A percentile compares a stretch with the other conserved stretches of the same genome.
phyloP scores from a whole-genome alignment of 2,888 invertebrate species.

The Agrilus cyanescens region DNA sequence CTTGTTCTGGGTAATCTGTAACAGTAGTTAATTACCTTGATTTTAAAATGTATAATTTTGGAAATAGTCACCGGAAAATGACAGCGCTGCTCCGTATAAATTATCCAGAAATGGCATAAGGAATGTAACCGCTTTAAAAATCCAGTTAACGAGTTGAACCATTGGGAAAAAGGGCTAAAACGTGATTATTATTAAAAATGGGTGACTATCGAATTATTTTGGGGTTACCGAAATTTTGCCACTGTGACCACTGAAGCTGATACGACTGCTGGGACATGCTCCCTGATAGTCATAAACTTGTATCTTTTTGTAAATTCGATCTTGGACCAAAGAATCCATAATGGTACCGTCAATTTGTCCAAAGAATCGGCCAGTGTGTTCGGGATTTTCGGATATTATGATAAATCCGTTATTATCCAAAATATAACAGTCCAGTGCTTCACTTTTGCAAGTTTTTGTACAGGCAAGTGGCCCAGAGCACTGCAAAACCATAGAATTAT shows the following conservation, averaged over 20 bases:
- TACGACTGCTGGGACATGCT: conserved; percentile 60
- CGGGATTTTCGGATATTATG: conserved; percentile 73
- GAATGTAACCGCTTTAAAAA: not conserved
- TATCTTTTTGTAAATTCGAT: conserved; percentile 79
- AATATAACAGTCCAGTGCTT: conserved; percentile 83
- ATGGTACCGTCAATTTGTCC: conserved; percentile 91
- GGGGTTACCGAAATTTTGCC: conserved; percentile 32
- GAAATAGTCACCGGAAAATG: not conserved
- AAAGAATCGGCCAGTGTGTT: conserved; percentile 85
- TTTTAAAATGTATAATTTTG: not conserved
- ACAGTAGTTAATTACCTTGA: not conserved
- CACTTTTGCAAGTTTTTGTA: conserved; percentile 75
- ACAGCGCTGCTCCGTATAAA: too few relatives aligned
- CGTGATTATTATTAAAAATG: not conserved
- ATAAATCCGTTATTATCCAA: conserved; percentile 92
- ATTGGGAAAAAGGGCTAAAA: conserved; percentile 35
- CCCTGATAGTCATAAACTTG: conserved; percentile 84
- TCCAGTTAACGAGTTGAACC: conserved; percentile 11
- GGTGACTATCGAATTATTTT: not conserved
- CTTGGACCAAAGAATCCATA: conserved; percentile 86
- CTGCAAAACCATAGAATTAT: conserved; percentile 34
- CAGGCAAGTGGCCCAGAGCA: conserved; percentile 61
- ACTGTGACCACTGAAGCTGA: conserved; percentile 47
- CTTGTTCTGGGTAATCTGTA: conserved; percentile 11
- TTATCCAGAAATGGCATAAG: too few relatives aligned